Base-by-base conservation (phyloP, 2,888 invertebrate genomes). In the Aphodius sticticus region DNA sequence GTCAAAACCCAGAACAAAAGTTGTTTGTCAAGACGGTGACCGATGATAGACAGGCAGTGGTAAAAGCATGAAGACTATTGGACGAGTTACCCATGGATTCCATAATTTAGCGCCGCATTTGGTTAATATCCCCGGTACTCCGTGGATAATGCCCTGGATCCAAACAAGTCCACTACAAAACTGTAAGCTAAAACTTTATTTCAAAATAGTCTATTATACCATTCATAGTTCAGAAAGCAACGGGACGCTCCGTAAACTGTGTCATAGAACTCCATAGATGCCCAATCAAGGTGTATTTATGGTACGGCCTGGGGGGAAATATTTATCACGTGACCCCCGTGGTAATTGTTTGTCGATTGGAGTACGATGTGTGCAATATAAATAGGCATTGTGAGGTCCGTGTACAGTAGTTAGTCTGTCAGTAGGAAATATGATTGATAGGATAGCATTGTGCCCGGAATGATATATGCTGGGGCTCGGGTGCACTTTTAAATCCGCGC, bases 401-500 rank as follows among this genome's bases (percentile, higher is more conserved):
- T 74, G 74, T 74, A 37, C 74, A 74, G 74, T 74, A 74, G 74
- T 74, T 74, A 74, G 74, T 36, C 74, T 74, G 74, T 74, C 74
- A 74, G 74, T n/a, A 35, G 74, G 74, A 35, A 36, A 15, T 74
- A 74, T 74, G 74, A 74, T 74, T 74, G 74, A 74, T 74, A 74
- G 74, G 74, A 36, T 37, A 37, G 35, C 37, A 74, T 74, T 74
- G 74, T 74, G 36, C 74, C n/a, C 6, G 70, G 74, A 74, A 74
- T 74, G 74, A 74, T 74, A 74, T 74, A 74, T 74, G 74, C 74
- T 15, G 71, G 26, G 26, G 74, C 74, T 26, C 14, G 74, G 36
- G 26, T 35, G 16, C 37, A 74, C 37, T 74, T 74, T 74, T 74
- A 74, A 74, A 74, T 74, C 37, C 74, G 26, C 16, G 74, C 35